Base-by-base conservation (phyloP, 2,888 invertebrate species). In the Drepana falcataria region DNA sequence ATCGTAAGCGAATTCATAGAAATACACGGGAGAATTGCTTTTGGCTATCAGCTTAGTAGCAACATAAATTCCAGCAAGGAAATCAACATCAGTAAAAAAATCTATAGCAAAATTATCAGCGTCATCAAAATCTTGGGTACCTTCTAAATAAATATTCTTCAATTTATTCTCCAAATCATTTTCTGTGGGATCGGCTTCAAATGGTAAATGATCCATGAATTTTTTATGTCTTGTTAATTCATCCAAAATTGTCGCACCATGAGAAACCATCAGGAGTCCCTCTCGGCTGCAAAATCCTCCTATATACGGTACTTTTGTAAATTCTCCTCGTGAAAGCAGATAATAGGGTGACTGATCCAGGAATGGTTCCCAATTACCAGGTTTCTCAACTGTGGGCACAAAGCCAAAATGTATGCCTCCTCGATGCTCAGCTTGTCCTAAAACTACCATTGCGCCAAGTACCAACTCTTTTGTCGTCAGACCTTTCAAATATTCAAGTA, bases 1-100 rank as follows among this genome's bases (percentile, higher is more conserved):
- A 48, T 91, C 88, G 57, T 93, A 93, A 0, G 92, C 81, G 68
- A 93, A 93, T 55, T 91, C 88, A 62, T 93, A 94, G 5, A 93
- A 88, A 64, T 91, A 94, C 0, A 93, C 85, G 0, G 92, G 87
- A 1, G 89, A 69, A 51, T 73, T 81, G 41, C 77, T 67, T 59
- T 83, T 83, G 1, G 84, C 75, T 47, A 87, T 83, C 35, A 85
- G 63, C 48, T 66, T 71, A 1, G 84, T 73, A n/a, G 87, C 70
- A 4, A 80, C 74, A 57, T 81, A 79, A 41, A 84, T 68, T 0
- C 90, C 88, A 4, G 85, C 81, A 1, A 83, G 62, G 58, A 92
- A 91, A 61, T 86, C 85, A 0, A 85, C 82, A 61, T 94, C 93
- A 3, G 86, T 82, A 48, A 92, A 80, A 51, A 92, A 81, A 59